Conservation (phyloP, 2,888 invertebrate species). For the Ceraclea dissimilis region DNA sequence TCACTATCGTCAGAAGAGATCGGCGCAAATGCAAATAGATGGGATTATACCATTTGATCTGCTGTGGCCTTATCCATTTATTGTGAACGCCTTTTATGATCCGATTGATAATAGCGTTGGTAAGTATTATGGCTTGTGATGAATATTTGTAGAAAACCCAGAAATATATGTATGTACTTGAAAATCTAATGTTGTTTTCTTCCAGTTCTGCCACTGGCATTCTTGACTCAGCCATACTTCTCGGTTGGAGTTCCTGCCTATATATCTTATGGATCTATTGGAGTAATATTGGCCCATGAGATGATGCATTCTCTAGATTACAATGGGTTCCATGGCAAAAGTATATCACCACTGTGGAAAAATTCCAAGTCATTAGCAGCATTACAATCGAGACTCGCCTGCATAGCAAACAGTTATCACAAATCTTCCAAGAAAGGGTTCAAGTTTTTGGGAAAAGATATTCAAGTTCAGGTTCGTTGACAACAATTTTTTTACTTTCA, state of each 20-base stretch:
- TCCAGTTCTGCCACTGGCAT: slow-evolving; percentile 42
- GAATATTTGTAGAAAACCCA: background rate
- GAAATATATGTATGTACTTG: background rate
- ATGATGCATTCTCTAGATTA: slow-evolving; percentile 44
- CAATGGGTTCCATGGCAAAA: slow-evolving; percentile 28
- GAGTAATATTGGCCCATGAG: slow-evolving; percentile 44
- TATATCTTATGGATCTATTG: slow-evolving; percentile 41
- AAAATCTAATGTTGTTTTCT: background rate
- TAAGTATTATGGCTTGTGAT: slow-evolving; percentile 27
- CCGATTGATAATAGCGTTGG: slow-evolving; percentile 44
- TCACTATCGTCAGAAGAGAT: slow-evolving; percentile 35
- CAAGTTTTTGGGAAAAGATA: slow-evolving; percentile 37
- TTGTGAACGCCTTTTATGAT: slow-evolving; percentile 45
- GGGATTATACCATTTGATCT: slow-evolving; percentile 9
- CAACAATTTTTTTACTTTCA: background rate
- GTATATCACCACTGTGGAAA: slow-evolving; percentile 35
- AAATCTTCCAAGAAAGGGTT: slow-evolving; percentile 38
- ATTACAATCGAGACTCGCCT: slow-evolving; percentile 38
- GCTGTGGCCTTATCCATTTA: slow-evolving; percentile 40
- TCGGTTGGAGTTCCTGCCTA: slow-evolving; percentile 40
- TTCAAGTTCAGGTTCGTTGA: slow-evolving; percentile 44
- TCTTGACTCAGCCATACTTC: slow-evolving; percentile 44
- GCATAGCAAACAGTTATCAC: slow-evolving; percentile 41
- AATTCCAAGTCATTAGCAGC: slow-evolving; percentile 36
- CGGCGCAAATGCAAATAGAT: slow-evolving; percentile 24